Evolutionary conservation across 2,888 invertebrate genomes (phyloP).

Genomic region (Leptinotarsa peninsularis): DNA sequence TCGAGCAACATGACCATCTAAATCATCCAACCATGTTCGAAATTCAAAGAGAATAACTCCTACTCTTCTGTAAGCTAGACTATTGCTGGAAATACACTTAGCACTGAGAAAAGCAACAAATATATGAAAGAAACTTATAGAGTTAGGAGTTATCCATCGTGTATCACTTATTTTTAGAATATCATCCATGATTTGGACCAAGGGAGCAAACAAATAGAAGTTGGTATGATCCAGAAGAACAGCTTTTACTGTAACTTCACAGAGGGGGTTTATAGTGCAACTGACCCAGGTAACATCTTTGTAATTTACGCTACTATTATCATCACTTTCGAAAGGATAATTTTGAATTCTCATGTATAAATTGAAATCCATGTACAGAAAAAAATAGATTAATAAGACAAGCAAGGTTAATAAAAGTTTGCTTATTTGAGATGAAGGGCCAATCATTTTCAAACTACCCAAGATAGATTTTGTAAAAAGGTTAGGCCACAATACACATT

Average conservation of each 20-base stretch:
- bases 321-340: constrained; percentile 71
- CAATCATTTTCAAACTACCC: constrained; percentile 69
- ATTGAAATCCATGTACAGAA: constrained; percentile 79
- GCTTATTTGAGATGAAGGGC: constrained; percentile 80
- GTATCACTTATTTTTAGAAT: constrained; percentile 66
- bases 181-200: constrained; percentile 80
- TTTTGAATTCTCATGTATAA: constrained; percentile 78
- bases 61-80: constrained; percentile 76
- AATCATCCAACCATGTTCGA: constrained; percentile 84
- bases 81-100: constrained; percentile 80
- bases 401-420: constrained; percentile 75
- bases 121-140: constrained; percentile 85
- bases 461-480: constrained; percentile 10
- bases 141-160: constrained; percentile 80
- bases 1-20: constrained; percentile 89
- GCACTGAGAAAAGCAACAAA: constrained; percentile 80
- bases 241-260: constrained; percentile 86
- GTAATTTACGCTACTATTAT: constrained; percentile 63
- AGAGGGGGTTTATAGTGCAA: constrained; percentile 80
- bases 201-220: constrained; percentile 84
- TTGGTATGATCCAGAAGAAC: constrained; percentile 86
- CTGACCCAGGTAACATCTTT: constrained; percentile 73
- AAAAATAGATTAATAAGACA: constrained; percentile 72
- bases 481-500: constrained; percentile 34
- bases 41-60: constrained; percentile 84